Conservation (phyloP, 2,797 vertebrate genomes). For the Sebastes glaucus region DNA sequence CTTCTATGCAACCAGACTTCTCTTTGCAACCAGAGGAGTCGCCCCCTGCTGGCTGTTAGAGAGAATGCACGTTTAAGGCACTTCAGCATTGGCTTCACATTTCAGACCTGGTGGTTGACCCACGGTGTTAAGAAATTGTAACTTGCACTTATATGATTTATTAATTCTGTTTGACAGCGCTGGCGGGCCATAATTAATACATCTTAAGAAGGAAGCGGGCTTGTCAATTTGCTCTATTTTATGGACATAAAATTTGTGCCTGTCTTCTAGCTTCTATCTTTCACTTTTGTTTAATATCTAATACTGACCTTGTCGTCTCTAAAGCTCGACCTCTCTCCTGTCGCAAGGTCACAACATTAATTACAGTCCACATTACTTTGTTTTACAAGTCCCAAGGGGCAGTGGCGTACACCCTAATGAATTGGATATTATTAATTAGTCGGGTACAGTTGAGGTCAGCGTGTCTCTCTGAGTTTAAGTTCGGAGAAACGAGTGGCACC, state of each 20-base stretch:
- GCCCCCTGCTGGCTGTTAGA: too few relatives aligned
- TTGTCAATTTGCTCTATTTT: neutral
- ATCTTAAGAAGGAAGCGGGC: neutral
- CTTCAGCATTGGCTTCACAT: too few relatives aligned
- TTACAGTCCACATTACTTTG: conserved; percentile 22
- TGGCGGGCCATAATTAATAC: neutral
- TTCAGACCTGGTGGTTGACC: too few relatives aligned
- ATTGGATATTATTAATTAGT: conserved; percentile 39
- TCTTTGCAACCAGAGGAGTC: too few relatives aligned
- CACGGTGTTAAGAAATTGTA: neutral
- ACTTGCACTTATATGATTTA: neutral
- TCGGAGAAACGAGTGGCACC: conserved; percentile 2
- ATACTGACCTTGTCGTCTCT: conserved; percentile 17
- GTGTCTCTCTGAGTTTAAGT: conserved; percentile 1
- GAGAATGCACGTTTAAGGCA: too few relatives aligned
- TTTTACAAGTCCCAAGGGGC: conserved; percentile 15
- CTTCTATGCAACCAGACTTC: too few relatives aligned
- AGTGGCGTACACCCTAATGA: conserved; percentile 5
- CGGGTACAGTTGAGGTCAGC: conserved; percentile 33
- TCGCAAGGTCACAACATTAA: conserved; percentile 26
- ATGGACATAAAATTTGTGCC: neutral
- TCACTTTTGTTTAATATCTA: neutral
- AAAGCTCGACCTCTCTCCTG: conserved; percentile 10
- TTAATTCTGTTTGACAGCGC: neutral
- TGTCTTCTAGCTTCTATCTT: neutral